Conservation (phyloP, 2,797 vertebrate genomes). For the Protonibea diacanthus region DNA sequence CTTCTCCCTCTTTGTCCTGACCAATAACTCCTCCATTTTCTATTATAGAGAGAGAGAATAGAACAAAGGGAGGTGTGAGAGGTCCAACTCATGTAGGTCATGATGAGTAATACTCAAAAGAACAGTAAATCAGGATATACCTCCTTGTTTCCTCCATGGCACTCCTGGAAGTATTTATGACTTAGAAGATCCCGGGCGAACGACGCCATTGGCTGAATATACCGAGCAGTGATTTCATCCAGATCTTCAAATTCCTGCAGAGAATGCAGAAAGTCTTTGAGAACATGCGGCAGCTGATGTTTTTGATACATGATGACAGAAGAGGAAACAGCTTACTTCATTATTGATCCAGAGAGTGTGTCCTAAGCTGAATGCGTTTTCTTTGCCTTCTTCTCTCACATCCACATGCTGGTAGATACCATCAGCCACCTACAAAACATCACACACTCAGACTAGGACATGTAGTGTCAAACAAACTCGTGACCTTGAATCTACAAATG, state of each 20-base stretch:
- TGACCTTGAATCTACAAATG: background rate
- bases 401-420: conserved; percentile 99
- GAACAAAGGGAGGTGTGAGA: background rate
- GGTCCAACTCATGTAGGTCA: background rate
- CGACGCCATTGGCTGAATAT: conserved; percentile 98
- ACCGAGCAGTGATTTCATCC: conserved; percentile 98
- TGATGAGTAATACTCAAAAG: background rate
- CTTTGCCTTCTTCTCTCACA: conserved; percentile 97
- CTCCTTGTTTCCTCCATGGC: conserved; percentile 92
- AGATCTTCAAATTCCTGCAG: conserved; percentile 98
- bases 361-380: conserved; percentile 98
- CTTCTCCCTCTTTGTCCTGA: conserved; percentile 96
- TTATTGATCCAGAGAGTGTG: conserved; percentile 97
- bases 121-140: conserved; percentile 68
- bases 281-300: background rate
- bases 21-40: conserved; percentile 97
- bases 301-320: background rate
- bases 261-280: conserved; percentile 17
- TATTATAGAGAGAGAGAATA: conserved; percentile 60
- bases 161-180: conserved; percentile 98
- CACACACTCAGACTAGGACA: conserved; percentile 16
- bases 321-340: conserved; percentile 83
- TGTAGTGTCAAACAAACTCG: background rate
- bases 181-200: conserved; percentile 96
- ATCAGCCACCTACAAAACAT: conserved; percentile 87